A percentile compares a stretch with the other conserved stretches of the same genome.
Evolutionary conservation across 2,113 vertebrate species (phyloP).

Genomic region (Pseudorhombus dupliciocellatus): DNA sequence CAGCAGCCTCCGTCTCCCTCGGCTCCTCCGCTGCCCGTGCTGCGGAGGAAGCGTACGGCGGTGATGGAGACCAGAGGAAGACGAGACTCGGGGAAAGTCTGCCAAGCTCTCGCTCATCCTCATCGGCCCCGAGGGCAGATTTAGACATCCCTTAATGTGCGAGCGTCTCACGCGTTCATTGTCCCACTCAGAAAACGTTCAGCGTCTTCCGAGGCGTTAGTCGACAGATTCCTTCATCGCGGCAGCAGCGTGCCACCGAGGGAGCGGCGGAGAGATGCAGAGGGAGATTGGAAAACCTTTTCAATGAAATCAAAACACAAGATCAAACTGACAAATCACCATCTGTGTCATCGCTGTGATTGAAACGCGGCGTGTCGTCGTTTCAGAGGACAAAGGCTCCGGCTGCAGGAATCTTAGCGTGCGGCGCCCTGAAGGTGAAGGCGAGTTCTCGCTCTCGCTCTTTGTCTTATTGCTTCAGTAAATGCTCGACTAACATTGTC

Average conservation of each 20-base stretch:
- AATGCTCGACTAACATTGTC: not conserved
- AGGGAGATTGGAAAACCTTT: not conserved
- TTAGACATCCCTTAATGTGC: slow-evolving; percentile 67
- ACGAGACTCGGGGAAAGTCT: slow-evolving; percentile 50
- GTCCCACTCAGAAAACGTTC: slow-evolving; percentile 53
- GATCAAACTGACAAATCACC: not conserved
- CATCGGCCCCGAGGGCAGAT: slow-evolving; percentile 64
- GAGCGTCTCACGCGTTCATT: slow-evolving; percentile 62
- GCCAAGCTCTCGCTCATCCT: slow-evolving; percentile 66
- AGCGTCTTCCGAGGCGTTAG: slow-evolving; percentile 44
- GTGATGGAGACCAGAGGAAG: slow-evolving; percentile 35
- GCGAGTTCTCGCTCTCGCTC: slow-evolving; percentile 29
- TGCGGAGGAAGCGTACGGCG: too few relatives aligned
- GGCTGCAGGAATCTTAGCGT: not conserved
- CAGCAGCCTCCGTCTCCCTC: slow-evolving; percentile 14
- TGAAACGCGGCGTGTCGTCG: slow-evolving; percentile 2
- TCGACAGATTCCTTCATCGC: slow-evolving; percentile 59
- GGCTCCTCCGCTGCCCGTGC: too few relatives aligned
- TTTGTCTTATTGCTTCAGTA: slow-evolving; percentile 5
- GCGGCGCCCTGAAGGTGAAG: slow-evolving; percentile 5
- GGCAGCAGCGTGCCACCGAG: slow-evolving; percentile 39
- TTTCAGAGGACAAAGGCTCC: not conserved
- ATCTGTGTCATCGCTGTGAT: not conserved
- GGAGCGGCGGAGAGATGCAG: slow-evolving; percentile 19
- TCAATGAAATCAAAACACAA: not conserved